Percentiles rank a stretch among this genome's conserved stretches.
Evolutionary conservation across 2,797 vertebrate genomes (phyloP).

Genomic region (Urosaurus nigricauda): DNA sequence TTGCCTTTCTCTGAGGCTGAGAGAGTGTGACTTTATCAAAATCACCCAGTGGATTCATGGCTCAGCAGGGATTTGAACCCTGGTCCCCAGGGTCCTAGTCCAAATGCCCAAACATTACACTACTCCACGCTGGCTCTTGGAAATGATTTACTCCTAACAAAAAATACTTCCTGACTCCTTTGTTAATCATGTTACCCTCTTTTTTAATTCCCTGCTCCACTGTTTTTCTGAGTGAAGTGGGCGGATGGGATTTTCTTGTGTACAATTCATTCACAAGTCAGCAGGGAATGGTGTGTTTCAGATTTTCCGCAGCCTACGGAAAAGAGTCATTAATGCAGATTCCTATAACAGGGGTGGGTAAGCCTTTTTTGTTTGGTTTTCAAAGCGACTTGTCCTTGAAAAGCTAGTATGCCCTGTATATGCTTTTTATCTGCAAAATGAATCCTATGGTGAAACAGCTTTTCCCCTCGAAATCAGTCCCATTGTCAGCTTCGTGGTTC

Average conservation of each 20-base stretch:
- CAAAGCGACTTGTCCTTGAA: not conserved
- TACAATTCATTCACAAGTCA: not conserved
- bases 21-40: too few species aligned
- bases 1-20: too few species aligned
- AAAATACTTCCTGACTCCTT: not conserved
- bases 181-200: not conserved
- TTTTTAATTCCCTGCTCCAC: not conserved
- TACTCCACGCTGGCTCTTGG: too few species aligned
- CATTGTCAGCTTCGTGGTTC: too few species aligned
- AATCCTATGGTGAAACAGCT: not conserved
- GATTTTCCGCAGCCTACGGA: constrained; percentile 24
- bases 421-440: not conserved
- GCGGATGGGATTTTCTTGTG: not conserved
- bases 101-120: too few species aligned
- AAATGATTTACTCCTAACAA: not conserved
- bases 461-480: too few species aligned
- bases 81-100: too few species aligned
- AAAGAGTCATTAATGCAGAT: not conserved
- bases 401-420: not conserved
- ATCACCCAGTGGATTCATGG: too few species aligned
- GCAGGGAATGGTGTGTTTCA: not conserved
- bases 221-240: not conserved
- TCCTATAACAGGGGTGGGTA: not conserved
- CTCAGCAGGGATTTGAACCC: too few species aligned
- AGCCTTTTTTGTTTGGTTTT: not conserved